Evolutionary conservation across 1,140 invertebrate genomes (phyloP), one percentile per base, ranked within the genome.

Genomic region (Zaprionus lachaisei): DNA sequence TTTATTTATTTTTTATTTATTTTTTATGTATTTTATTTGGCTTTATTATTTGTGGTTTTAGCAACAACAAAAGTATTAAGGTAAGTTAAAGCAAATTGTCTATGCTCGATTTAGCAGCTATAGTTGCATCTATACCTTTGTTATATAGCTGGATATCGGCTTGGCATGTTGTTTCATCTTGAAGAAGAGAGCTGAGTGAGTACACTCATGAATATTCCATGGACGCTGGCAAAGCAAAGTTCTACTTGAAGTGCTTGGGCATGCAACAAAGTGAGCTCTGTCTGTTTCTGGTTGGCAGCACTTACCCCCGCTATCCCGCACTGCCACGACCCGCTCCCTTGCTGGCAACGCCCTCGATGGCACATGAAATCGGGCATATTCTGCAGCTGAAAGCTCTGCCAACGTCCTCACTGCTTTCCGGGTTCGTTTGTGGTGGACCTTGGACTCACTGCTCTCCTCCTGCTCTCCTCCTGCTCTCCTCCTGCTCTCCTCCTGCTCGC

Each of bases 361-460:
- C 31, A 57, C 51, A 47, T 56, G 37, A 49, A 38, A 57, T 54
- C 44, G 72, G 51, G 72, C 67, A 64, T 26, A 38, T 56, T 70
- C 67, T 75, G 67, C 60, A 75, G 55, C 55, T 71, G 72, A 75
- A 75, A 75, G 67, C 67, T 75, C 67, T 64, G 72, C 17, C 51
- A 70, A 17, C 31, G 67, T 34, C 67, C 12, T 64, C 67, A 58
- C 55, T 64, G 67, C 67, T 63, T 75, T 70, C 72, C 67, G 58
- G 55, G n/a, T 58, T 49, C 65, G 54, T 58, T 67, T 67, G 65
- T 58, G 65, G 60, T 58, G 41, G 70, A 41, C 70, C 17, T 44
- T 71, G 44, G 47, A 24, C 47, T 5, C 17, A 24, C 47, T 51
- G 47, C 20, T 7, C n/a, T 15, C 11, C n/a, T 5, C 15, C 20